Percentiles rank a stretch among this genome's conserved stretches.
phyloP scores from a whole-genome alignment of 1,140 invertebrate species.

The Pachyrhynchus sulphureomaculatus region DNA sequence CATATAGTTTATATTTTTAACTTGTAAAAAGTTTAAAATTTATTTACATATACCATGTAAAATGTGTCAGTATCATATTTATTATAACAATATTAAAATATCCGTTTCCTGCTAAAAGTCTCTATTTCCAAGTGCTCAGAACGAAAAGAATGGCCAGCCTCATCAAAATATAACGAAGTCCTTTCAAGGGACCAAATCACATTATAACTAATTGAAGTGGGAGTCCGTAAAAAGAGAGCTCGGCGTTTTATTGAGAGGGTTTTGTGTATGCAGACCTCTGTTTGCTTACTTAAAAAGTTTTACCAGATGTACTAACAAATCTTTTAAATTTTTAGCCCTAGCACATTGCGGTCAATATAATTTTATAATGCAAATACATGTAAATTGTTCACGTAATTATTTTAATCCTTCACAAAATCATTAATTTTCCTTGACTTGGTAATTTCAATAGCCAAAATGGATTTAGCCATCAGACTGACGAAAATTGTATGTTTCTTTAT shows the following conservation, averaged over 20 bases:
- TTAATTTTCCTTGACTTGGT: too few species aligned
- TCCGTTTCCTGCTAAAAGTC: neutral
- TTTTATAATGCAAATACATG: neutral
- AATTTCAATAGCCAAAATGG: too few species aligned
- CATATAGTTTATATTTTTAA: too few species aligned
- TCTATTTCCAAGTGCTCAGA: constrained; percentile 7
- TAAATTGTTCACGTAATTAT: too few species aligned
- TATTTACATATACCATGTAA: too few species aligned
- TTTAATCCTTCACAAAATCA: too few species aligned
- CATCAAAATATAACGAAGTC: constrained; percentile 49
- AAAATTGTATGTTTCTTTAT: too few species aligned
- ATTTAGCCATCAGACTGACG: too few species aligned
- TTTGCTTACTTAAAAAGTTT: constrained; percentile 20
- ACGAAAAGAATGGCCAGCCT: constrained; percentile 45
- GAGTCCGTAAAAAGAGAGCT: constrained; percentile 40
- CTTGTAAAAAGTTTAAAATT: too few species aligned
- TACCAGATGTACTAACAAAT: constrained; percentile 14
- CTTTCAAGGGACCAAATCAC: constrained; percentile 47
- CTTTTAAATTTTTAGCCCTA: constrained; percentile 3
- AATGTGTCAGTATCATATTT: too few species aligned
- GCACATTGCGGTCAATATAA: neutral
- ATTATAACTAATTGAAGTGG: constrained; percentile 50
- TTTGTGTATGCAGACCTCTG: constrained; percentile 25
- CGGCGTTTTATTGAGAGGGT: constrained; percentile 25
- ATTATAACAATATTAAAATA: too few species aligned